Evolutionary conservation across 2,888 invertebrate genomes (phyloP), one percentile per base, ranked within the genome.

Genomic region (Leptinotarsa rubiginosa): DNA sequence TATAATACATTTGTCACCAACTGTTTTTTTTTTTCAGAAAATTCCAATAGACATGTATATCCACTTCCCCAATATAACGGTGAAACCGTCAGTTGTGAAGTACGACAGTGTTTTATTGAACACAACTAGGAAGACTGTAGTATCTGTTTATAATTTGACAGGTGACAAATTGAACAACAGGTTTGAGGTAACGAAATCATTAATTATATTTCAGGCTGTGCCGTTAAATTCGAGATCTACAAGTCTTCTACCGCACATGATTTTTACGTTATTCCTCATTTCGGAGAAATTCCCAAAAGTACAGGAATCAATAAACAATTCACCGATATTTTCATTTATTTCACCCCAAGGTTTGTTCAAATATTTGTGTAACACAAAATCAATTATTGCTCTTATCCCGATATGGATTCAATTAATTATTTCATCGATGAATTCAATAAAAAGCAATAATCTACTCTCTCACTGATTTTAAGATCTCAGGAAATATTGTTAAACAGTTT

Each of bases 101-200:
- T 83, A 83, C 71, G 80, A 75, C 12, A 77, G 76, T 68, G 80
- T 83, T 49, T 72, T 81, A 65, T 16, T 83, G 20, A 81, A 80
- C 41, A 70, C 77, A 0, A 83, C 83, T 0, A 76, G 76, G 31
- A 84, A 82, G 76, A 69, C 73, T 12, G 54, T 78, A 50, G 64
- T 84, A 15, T 73, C 80, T 15, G 71, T 84, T n/a, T 83, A 79
- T 67, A 84, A 84, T 74, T 71, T 79, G 47, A 81, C 83, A 77
- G 83, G 84, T 84, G 80, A 73, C n/a, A 31, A n/a, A 20, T n/a
- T 54, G 0, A 52, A 50, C 1, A 18, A n/a, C 16, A 31, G 13
- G 25, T 69, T 47, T 5, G 3, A 50, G 18, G n/a, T 47, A 18
- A n/a, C n/a, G n/a, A 54, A 41, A 59, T n/a, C 7, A 50, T 50